Conservation (phyloP, 2,797 vertebrate species). For the Manis javanica region DNA sequence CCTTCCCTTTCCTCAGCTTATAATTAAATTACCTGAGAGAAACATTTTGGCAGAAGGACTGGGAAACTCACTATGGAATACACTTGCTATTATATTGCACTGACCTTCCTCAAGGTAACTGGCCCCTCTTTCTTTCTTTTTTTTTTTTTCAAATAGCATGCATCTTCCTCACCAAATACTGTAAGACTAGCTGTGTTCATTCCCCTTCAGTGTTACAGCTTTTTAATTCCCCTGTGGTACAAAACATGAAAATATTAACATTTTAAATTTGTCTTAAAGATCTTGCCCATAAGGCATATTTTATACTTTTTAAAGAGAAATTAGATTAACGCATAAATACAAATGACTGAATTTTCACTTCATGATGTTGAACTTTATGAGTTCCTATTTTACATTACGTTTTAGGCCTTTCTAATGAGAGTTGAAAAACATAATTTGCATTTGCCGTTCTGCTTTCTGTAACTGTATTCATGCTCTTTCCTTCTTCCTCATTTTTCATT, state of each 20-base stretch:
- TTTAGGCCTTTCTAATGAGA: neutral
- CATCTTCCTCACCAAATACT: neutral
- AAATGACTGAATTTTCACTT: neutral
- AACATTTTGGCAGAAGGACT: neutral
- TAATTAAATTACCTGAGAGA: neutral
- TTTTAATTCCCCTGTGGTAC: neutral
- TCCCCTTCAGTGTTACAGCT: neutral
- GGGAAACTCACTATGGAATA: neutral
- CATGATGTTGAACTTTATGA: neutral
- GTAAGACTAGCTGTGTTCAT: neutral
- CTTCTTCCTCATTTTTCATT: neutral
- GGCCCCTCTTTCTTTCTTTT: neutral
- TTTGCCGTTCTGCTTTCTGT: neutral
- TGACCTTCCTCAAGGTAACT: neutral
- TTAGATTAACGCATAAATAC: slow-evolving; percentile 14
- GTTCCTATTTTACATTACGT: neutral
- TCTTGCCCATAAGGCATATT: neutral
- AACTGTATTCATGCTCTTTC: neutral
- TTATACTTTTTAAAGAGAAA: slow-evolving; percentile 18
- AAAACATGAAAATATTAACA: neutral
- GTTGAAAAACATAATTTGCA: neutral
- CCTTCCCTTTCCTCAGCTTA: neutral
- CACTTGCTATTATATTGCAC: neutral
- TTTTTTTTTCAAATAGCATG: neutral
- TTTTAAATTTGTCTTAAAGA: slow-evolving; percentile 14